Percentiles rank a stretch among this genome's conserved stretches.
phyloP scores from a whole-genome alignment of 2,797 vertebrate species.

The Mus minutoides region DNA sequence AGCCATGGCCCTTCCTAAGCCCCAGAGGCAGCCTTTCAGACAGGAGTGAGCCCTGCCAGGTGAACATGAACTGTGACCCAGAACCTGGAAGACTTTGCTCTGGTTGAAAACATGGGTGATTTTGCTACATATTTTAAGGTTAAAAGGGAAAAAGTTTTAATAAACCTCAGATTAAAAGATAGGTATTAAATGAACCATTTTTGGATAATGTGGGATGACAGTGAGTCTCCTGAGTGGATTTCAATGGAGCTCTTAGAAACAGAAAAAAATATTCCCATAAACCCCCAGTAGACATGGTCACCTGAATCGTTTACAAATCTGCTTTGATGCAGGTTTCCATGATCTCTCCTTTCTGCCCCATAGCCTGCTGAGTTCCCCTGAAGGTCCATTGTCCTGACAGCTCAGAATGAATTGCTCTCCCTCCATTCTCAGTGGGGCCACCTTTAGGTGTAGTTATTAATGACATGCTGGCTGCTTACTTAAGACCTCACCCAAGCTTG shows the following conservation, averaged over 20 bases:
- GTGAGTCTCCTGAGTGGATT: not conserved
- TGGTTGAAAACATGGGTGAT: not conserved
- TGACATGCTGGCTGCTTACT: accelerated
- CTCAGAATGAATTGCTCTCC: not conserved
- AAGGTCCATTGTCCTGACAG: not conserved
- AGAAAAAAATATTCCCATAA: not conserved
- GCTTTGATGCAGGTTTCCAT: not conserved
- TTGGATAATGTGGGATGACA: not conserved
- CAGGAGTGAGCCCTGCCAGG: accelerated
- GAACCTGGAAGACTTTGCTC: not conserved
- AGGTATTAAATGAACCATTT: not conserved
- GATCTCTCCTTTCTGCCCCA: not conserved
- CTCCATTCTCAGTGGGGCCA: not conserved
- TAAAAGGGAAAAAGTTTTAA: not conserved
- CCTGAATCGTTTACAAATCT: not conserved
- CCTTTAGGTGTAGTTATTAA: not conserved
- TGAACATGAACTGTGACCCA: not conserved
- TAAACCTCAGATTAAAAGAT: not conserved
- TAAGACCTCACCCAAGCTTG: not conserved
- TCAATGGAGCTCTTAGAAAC: not conserved
- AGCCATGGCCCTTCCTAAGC: not conserved
- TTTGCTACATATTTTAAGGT: not conserved
- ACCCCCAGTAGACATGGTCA: not conserved
- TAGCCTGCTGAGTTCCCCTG: not conserved
- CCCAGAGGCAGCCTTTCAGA: not conserved